Percentiles rank a stretch among this genome's conserved stretches.
phyloP scores from a whole-genome alignment of 1,140 invertebrate species.

The Maconellicoccus hirsutus region DNA sequence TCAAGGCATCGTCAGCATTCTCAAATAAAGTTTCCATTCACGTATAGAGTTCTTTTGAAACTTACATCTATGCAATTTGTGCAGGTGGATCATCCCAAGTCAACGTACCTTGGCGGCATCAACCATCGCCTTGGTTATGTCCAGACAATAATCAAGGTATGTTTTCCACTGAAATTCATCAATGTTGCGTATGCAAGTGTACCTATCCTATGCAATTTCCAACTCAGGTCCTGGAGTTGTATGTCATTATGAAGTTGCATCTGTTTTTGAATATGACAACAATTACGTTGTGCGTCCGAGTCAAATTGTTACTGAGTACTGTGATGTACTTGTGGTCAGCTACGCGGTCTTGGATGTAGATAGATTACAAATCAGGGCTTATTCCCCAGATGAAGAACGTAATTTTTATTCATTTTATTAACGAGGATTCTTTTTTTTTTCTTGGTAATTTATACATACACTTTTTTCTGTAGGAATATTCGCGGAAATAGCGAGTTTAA shows the following conservation, averaged over 20 bases:
- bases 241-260: slow-evolving; percentile 4
- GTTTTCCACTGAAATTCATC: neutral
- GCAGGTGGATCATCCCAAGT: too few species aligned
- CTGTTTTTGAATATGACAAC: neutral
- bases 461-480: neutral
- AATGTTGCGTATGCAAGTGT: neutral
- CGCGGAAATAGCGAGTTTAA: neutral
- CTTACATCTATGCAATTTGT: too few species aligned
- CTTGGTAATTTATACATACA: neutral
- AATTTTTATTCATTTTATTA: neutral
- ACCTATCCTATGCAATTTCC: too few species aligned
- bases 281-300: neutral
- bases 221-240: slow-evolving; percentile 4
- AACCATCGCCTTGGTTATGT: neutral
- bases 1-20: too few species aligned
- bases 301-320: neutral
- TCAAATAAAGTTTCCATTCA: too few species aligned
- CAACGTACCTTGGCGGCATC: neutral
- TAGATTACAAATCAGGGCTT: neutral
- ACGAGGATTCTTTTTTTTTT: neutral
- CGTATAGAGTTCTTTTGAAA: too few species aligned
- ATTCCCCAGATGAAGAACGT: slow-evolving; percentile 1
- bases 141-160: neutral
- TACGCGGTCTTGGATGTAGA: neutral
- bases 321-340: neutral